A percentile compares a stretch with the other conserved stretches of the same genome.
phyloP scores from a whole-genome alignment of 2,888 invertebrate genomes.

The Marasmarcha lunaedactyla region DNA sequence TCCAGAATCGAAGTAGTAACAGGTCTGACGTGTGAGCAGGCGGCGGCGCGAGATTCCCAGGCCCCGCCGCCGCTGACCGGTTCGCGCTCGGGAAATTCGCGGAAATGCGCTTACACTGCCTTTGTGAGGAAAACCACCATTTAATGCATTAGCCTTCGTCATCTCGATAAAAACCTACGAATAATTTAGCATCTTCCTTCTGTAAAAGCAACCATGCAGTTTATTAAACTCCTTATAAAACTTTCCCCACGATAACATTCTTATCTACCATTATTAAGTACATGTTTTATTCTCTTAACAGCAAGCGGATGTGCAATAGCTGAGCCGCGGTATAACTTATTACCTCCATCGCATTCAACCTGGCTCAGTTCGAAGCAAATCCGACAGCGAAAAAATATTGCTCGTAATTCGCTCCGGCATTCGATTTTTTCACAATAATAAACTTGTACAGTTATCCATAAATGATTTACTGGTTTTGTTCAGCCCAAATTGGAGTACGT shows the following conservation, averaged over 20 bases:
- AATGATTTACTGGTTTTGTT: neutral
- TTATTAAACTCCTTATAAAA: no score
- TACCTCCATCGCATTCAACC: no score
- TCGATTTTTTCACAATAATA: neutral
- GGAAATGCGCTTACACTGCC: constrained; percentile 31
- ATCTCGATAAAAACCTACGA: no score
- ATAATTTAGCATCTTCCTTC: no score
- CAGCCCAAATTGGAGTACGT: neutral
- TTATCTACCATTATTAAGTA: no score
- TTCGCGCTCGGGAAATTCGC: constrained; percentile 51
- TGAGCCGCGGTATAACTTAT: no score
- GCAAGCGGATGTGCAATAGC: constrained; percentile 1
- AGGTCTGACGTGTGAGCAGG: constrained; percentile 33
- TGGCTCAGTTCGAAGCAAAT: no score
- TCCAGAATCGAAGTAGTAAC: constrained; percentile 27
- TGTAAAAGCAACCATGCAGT: no score
- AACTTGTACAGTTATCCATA: constrained; percentile 1
- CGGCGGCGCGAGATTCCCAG: constrained; percentile 28
- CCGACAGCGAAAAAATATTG: neutral
- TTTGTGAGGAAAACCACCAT: constrained; percentile 12
- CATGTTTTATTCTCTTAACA: no score
- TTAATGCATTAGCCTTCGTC: no score
- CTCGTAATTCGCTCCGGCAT: neutral
- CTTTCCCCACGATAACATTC: neutral
- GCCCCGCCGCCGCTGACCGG: constrained; percentile 26